Percentiles rank a stretch among this genome's conserved stretches.
phyloP scores from a whole-genome alignment of 53 echinoderm and acorn worm genomes.

The Stichopus horrens region DNA sequence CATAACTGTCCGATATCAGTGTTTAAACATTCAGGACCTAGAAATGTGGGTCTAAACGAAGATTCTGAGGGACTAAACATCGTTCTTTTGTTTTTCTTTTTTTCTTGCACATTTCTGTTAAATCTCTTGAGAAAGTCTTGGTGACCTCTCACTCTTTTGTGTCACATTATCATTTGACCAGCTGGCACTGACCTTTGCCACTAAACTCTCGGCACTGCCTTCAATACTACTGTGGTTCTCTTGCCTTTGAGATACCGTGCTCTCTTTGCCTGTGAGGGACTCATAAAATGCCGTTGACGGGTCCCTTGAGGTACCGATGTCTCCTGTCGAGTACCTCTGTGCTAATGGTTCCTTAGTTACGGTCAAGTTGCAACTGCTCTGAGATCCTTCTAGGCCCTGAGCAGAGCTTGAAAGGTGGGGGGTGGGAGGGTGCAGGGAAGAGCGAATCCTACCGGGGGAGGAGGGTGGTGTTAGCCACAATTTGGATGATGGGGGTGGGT shows the following conservation, averaged over 20 bases:
- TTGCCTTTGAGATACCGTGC: conserved; percentile 51
- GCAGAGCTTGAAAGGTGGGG: conserved; percentile 54
- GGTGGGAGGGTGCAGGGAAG: conserved; percentile 86
- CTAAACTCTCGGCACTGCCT: conserved; percentile 96
- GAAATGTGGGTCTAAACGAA: too few species aligned
- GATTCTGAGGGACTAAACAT: too few species aligned
- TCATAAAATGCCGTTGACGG: conserved; percentile 94
- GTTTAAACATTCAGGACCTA: too few species aligned
- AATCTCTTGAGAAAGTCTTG: too few species aligned
- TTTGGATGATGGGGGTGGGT: conserved; percentile 44
- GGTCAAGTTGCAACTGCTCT: conserved; percentile 57
- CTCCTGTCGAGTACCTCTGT: conserved; percentile 89
- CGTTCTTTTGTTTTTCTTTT: too few species aligned
- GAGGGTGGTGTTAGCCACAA: conserved; percentile 96
- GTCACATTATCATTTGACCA: background rate
- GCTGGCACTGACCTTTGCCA: conserved; percentile 74
- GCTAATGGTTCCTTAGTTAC: conserved; percentile 74
- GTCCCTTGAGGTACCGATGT: conserved; percentile 83
- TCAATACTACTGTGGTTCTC: conserved; percentile 69
- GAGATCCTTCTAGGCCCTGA: conserved; percentile 52
- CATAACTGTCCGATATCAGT: too few species aligned
- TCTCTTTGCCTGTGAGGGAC: conserved; percentile 77
- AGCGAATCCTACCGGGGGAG: conserved; percentile 81
- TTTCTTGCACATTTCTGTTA: too few species aligned
- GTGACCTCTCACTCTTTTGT: too few species aligned